Conservation (phyloP, 2,113 vertebrate species). For the Alethe diademata region DNA sequence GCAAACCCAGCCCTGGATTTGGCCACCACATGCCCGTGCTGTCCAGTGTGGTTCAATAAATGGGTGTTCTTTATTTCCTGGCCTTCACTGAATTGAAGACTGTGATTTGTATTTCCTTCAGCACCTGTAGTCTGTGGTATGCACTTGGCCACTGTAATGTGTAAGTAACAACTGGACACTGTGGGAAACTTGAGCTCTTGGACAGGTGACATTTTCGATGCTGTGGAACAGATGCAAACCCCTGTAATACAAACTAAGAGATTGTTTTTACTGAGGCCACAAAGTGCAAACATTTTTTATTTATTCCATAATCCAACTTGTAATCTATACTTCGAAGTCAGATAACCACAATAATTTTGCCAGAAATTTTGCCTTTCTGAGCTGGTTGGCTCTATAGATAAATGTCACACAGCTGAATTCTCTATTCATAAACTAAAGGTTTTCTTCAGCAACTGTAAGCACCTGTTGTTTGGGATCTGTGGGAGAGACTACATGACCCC, state of each 20-base stretch:
- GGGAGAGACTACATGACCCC: neutral
- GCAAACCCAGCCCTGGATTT: neutral
- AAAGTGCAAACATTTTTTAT: neutral
- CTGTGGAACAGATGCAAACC: neutral
- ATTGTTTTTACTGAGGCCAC: neutral
- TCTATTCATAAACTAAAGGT: neutral
- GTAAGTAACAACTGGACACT: neutral
- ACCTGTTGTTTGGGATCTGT: neutral
- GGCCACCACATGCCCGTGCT: accelerated
- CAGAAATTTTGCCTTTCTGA: neutral
- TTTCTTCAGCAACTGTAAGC: neutral
- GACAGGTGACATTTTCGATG: neutral
- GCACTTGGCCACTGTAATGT: neutral
- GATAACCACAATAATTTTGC: neutral
- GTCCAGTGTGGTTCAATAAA: neutral
- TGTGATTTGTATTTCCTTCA: neutral
- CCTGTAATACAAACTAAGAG: neutral
- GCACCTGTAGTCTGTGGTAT: neutral
- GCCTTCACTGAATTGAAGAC: neutral
- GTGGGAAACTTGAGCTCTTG: neutral
- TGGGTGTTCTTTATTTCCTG: neutral
- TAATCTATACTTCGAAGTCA: neutral
- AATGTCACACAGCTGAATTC: neutral
- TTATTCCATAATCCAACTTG: neutral
- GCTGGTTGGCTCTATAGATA: neutral